Base-by-base conservation (phyloP, 2,797 vertebrate genomes). In the Linurgus olivaceus region DNA sequence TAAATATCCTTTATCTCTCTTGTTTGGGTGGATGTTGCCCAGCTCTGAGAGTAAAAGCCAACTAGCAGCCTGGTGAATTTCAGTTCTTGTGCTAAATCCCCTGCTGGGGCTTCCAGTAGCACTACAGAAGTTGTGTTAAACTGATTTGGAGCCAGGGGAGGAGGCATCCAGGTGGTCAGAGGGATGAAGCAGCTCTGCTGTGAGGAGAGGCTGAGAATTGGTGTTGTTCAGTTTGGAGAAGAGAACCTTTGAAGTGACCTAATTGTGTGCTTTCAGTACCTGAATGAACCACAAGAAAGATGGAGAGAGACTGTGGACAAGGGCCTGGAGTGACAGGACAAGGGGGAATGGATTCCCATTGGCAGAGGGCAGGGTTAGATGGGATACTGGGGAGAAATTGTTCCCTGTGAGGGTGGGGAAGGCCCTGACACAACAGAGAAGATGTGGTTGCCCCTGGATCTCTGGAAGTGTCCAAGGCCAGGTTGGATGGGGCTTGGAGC, bases 71-170 rank as follows among this genome's bases (percentile, higher is more conserved):
- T 74, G 42, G 37, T 74, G 52, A n/a, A 67, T 68, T 54, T 47
- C 25, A 33, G 31, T 8, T 31, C 38, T 85, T 17, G 33, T 47
- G 31, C 42, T 42, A 51, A 88, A 58, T n/a, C 21, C 28, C 47
- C 33, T 1, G 0, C 48, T 1, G 4, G 37, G 38, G 31, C 21
- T 11, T 31, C 28, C 28, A 7, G 3, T 9, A 17, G 57, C 7
- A 3, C 35, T 10, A 21, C 13, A 28, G 8, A 78, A 51, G 21
- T 24, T 51, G 50, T 2, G 7, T 25, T 23, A 45, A 61, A 7
- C 26, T 42, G 0, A 5, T 26, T 55, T 55, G 42, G 25, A 55
- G 33, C 40, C 35, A 45, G 14, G 5, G 40, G 31, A 55, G 20
- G 55, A 77, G 57, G 35, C 40, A 86, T 38, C 57, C 31, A 48